Percentiles rank a stretch among this genome's conserved stretches.
These are phyloP conservation scores for Ashinkailepas kermadecensis DNA, from an alignment of 2,888 invertebrate species.

Conservation along the genomic window DNA sequence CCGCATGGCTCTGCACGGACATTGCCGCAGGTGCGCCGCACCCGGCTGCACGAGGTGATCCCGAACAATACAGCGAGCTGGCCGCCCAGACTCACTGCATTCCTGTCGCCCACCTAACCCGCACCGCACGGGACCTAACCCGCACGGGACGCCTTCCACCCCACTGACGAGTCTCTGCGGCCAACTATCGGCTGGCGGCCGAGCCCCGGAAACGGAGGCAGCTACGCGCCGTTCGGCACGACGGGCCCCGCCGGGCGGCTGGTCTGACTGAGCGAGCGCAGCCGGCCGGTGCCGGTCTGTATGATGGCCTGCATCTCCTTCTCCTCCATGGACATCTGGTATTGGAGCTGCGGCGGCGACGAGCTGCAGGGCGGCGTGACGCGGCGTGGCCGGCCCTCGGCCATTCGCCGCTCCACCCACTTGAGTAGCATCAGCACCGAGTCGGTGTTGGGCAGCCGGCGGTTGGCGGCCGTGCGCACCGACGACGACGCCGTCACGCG, in stretches of 20 bases:
- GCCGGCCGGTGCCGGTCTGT: background rate
- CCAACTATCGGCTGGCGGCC: background rate
- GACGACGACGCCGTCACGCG: conserved; percentile 76
- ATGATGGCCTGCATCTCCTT: conserved; percentile 13
- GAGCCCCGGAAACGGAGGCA: background rate
- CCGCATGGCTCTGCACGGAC: too few relatives aligned
- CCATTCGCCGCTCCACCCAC: conserved; percentile 52
- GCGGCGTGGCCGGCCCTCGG: conserved; percentile 26
- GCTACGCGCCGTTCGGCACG: background rate
- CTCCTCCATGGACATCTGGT: conserved; percentile 22
- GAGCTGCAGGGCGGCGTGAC: conserved; percentile 23
- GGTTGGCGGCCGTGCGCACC: conserved; percentile 76
- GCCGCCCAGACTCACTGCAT: too few relatives aligned
- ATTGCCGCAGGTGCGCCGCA: too few relatives aligned
- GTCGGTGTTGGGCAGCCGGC: conserved; percentile 78
- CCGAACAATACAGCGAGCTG: too few relatives aligned
- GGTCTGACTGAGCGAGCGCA: background rate
- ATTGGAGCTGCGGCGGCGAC: conserved; percentile 24
- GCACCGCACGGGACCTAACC: too few relatives aligned
- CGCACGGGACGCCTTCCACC: background rate
- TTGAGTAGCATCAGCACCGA: conserved; percentile 80
- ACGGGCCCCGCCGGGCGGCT: background rate
- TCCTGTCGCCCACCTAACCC: too few relatives aligned
- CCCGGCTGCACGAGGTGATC: too few relatives aligned
- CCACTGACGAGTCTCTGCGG: background rate